Evolutionary conservation across 35 echinoderm and acorn worm species (phyloP), one percentile per base, ranked within the genome.

Genomic region (Diadema setosum): DNA sequence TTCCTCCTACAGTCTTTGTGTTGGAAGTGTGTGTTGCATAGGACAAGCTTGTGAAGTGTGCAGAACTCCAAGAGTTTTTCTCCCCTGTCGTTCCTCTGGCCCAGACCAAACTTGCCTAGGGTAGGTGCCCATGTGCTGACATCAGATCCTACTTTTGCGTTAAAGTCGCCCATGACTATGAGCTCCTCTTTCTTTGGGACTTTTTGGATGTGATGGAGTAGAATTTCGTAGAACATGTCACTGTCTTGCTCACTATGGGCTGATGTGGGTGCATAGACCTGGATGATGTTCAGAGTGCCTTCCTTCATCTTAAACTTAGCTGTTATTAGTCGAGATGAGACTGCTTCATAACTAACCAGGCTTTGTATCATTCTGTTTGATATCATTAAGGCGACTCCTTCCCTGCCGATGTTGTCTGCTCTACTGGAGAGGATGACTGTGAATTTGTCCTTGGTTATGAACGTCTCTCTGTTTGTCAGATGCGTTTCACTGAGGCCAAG

Each of bases 401-500:
- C 82, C 17, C 82, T 57, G 49, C 82, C 44, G 17, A 61, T 63
- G 17, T 48, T 48, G 24, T 84, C 82, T 61, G 35, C 64, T 11
- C 55, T 21, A 41, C 39, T 84, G 0, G 82, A 84, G 23, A 63
- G n/a, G 5, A 84, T 50, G 35, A 84, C 17, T 21, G 82, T 61
- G 37, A 18, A 84, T 18, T 63, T 32, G 39, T 84, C 82, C 42
- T 59, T 84, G 31, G 34, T 31, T 7, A 37, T 58, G 33, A 84
- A 35, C 2, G 52, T 84, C 31, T 9, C 46, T 70, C 18, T 18
- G 20, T 49, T 32, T 25, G 80, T 48, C 20, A 82, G 1, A 48
- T 82, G 80, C n/a, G 80, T 83, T 30, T 83, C 81, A 9, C 81
- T 6, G 5, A 64, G 57, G 49, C 55, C 82, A 61, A 84, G 82